phyloP scores from a whole-genome alignment of 1,140 invertebrate genomes.

The Idris sp. region DNA sequence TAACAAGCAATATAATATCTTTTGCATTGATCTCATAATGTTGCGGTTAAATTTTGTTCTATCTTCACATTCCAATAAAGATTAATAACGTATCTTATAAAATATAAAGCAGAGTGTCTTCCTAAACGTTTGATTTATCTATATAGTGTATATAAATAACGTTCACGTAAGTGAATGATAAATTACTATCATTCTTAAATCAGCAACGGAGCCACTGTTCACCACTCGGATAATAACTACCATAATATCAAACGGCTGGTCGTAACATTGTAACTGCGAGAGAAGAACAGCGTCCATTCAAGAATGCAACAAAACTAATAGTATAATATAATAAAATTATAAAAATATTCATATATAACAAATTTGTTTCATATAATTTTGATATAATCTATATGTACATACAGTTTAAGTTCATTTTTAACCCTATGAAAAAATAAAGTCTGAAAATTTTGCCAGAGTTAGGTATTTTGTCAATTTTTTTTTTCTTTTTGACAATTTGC shows the following conservation, averaged over 20 bases:
- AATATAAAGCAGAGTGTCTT: slow-evolving; percentile 73
- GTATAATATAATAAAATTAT: slow-evolving; percentile 56
- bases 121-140: slow-evolving; percentile 64
- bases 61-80: slow-evolving; percentile 58
- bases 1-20: slow-evolving; percentile 59
- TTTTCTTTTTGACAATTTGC: no score
- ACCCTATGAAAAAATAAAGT: no score
- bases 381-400: slow-evolving; percentile 49
- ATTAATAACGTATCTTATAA: slow-evolving; percentile 66
- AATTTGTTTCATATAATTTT: slow-evolving; percentile 55
- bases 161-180: no score
- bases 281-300: neutral
- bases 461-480: no score
- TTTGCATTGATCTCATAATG: slow-evolving; percentile 53
- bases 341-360: slow-evolving; percentile 49
- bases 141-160: slow-evolving; percentile 55
- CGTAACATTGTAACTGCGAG: no score
- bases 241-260: no score
- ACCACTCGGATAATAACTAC: no score
- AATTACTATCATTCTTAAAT: slow-evolving; percentile 23
- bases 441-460: no score
- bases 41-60: slow-evolving; percentile 52
- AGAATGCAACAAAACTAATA: slow-evolving; percentile 56
- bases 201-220: slow-evolving; percentile 9
- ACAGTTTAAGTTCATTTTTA: no score